Percentiles rank a stretch among this genome's conserved stretches.
phyloP scores from a whole-genome alignment of 2,888 invertebrate genomes.

The Rotaria macrura region DNA sequence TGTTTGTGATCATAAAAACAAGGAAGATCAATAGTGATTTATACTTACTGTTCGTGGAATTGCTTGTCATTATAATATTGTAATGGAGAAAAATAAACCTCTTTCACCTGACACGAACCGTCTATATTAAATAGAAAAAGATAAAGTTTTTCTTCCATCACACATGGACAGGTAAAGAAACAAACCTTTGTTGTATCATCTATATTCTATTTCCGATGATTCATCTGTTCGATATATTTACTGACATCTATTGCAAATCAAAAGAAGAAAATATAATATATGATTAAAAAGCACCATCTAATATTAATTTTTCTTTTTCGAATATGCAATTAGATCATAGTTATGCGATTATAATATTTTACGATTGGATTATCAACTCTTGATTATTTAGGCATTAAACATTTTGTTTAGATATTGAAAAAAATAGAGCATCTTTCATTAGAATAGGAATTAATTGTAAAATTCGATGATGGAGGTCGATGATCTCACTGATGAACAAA shows the following conservation, averaged over 20 bases:
- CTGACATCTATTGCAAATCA: background rate
- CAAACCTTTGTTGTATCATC: too few species aligned
- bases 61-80: background rate
- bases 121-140: background rate
- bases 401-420: background rate
- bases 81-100: background rate
- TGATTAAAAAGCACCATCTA: background rate
- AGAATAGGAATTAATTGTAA: background rate
- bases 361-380: background rate
- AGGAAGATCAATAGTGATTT: too few species aligned
- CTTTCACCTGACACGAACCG: background rate
- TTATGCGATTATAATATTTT: background rate
- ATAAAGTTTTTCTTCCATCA: too few species aligned
- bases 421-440: background rate
- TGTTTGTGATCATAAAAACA: too few species aligned
- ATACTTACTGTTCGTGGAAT: background rate
- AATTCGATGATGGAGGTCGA: background rate
- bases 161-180: too few species aligned
- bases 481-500: background rate
- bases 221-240: background rate
- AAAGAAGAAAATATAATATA: background rate
- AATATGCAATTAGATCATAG: background rate
- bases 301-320: background rate
- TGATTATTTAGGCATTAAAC: background rate
- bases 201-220: too few species aligned